Evolutionary conservation across 2,797 vertebrate genomes (phyloP), one percentile per base, ranked within the genome.

Genomic region (Parotocinclus haroldoi): DNA sequence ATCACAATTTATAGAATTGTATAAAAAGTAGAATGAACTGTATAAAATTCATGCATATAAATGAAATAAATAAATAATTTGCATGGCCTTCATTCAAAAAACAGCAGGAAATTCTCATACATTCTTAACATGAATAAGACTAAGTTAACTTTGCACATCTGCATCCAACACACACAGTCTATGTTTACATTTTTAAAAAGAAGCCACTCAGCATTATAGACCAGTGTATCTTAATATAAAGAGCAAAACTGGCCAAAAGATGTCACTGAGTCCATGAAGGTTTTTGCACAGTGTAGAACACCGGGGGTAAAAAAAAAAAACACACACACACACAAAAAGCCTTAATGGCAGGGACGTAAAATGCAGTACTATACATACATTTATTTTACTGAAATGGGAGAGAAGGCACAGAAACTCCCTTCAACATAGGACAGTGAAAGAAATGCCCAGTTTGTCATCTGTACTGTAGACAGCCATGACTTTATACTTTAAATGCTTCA

Each of bases 41-140:
- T 82, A 79, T 72, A 82, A 80, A 80, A 76, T 45, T 55, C 80
- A 82, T 82, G 80, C 80, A 76, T 59, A 63, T 72, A 78, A 76
- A 76, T 66, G 66, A 77, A 79, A 73, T 36, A 7, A 10, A 59
- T 62, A 52, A 67, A 69, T 19, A 75, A 68, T 72, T 62, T 80
- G 69, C 69, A 78, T 77, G 67, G 50, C 66, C 42, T 50, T 68
- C 13, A 27, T 73, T 58, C 58, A 70, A 69, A 68, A 74, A 66
- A 64, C 66, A 71, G 69, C 76, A 70, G 72, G 45, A 67, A 52
- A 63, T 17, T 54, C 45, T 1, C 16, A 55, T 58, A 73, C 71
- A 73, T 75, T 68, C 72, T 4, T 52, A 63, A 59, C 52, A 63
- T 59, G 58, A 56, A 46, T 46, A 64, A 60, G 42, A 51, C 60